Conservation (phyloP, 2,113 vertebrate species). For the Gymnorhina tibicen region DNA sequence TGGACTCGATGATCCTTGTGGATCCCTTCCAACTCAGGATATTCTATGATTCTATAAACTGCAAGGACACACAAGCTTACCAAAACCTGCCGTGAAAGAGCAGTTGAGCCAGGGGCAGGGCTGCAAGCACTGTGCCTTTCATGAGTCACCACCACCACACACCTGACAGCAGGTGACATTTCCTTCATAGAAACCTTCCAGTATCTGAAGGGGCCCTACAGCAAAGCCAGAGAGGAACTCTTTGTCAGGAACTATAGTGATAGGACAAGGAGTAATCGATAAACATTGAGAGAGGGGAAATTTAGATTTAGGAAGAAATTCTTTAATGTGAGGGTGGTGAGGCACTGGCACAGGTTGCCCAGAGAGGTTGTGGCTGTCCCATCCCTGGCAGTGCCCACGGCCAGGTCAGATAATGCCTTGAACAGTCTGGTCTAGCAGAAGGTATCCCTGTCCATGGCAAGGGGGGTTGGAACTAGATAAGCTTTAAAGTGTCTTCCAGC, state of each 20-base stretch:
- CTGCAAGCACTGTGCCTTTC: not conserved
- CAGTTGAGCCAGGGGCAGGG: not conserved
- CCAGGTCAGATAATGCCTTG: not conserved
- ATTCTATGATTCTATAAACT: not conserved
- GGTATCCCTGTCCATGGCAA: not conserved
- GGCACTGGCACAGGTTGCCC: not conserved
- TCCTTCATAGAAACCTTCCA: not conserved
- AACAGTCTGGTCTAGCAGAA: not conserved
- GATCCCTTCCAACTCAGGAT: not conserved
- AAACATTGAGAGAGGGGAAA: not conserved
- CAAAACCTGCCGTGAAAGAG: not conserved
- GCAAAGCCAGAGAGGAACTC: not conserved
- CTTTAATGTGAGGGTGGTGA: not conserved
- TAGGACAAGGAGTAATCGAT: not conserved
- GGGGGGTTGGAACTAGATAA: rapidly evolving
- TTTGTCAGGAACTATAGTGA: not conserved
- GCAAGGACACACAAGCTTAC: rapidly evolving
- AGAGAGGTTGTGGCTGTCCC: not conserved
- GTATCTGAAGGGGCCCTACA: not conserved
- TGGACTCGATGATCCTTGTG: not conserved
- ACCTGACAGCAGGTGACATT: not conserved
- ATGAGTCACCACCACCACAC: not conserved
- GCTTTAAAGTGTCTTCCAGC: not conserved
- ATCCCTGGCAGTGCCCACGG: not conserved
- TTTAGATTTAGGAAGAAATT: not conserved